Percentiles rank a stretch among this genome's conserved stretches.
Conservation (phyloP, 2,888 invertebrate species). For the Rotaria macrura region DNA sequence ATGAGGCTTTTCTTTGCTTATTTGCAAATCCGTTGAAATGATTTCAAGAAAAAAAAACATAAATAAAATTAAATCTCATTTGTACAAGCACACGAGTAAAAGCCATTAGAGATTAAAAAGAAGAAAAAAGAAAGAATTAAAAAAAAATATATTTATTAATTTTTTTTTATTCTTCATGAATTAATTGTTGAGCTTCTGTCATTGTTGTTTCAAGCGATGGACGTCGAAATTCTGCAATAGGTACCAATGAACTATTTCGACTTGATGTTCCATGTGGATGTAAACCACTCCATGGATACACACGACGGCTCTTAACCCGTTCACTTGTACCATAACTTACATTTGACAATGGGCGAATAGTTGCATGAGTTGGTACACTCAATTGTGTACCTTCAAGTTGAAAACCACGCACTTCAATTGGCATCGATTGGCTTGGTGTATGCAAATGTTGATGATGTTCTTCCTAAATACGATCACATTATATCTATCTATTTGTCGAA, state of each 20-base stretch:
- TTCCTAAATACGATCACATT: neutral
- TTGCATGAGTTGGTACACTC: neutral
- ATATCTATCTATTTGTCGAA: too few species aligned
- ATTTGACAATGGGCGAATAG: conserved; percentile 19
- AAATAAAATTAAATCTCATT: neutral
- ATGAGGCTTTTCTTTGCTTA: neutral
- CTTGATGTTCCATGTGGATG: neutral
- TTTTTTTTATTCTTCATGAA: neutral
- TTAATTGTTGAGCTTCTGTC: neutral
- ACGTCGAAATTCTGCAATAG: conserved; percentile 18
- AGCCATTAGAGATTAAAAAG: neutral
- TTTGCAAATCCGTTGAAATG: neutral
- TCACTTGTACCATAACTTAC: neutral
- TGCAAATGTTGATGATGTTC: neutral
- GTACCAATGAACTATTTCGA: conserved; percentile 8
- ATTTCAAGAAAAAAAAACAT: neutral
- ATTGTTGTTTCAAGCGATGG: neutral
- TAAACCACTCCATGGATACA: neutral
- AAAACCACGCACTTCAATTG: conserved; percentile 7
- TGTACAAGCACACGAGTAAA: neutral
- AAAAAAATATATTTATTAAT: neutral
- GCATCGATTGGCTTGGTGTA: neutral
- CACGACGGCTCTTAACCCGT: conserved; percentile 1
- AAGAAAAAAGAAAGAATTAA: neutral
- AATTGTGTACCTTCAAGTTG: conserved; percentile 15